phyloP scores from a whole-genome alignment of 2,888 invertebrate species.

The Synergus gifuensis region DNA sequence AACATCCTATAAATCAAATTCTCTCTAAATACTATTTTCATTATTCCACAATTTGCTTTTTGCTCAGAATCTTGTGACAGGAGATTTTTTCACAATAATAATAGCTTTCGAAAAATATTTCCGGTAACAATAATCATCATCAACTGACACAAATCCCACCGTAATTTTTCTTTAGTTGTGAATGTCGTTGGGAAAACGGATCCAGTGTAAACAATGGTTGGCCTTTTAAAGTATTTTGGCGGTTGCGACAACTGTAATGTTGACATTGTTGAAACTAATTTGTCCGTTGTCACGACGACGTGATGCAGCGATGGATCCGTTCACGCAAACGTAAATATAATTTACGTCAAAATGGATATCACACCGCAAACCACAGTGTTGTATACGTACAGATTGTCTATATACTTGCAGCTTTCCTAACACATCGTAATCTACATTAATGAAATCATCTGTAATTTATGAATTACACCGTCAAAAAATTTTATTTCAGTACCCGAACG shows the following conservation, averaged over 20 bases:
- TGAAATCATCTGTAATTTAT: not conserved
- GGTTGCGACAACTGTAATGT: not conserved
- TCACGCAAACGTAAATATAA: conserved; percentile 16
- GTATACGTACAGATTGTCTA: not conserved
- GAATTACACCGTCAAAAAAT: not conserved
- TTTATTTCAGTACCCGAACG: conserved; percentile 10
- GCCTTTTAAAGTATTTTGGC: conserved; percentile 11
- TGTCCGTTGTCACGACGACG: not conserved
- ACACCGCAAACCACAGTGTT: not conserved
- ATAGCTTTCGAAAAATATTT: not conserved
- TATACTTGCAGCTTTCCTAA: not conserved
- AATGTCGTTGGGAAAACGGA: not conserved
- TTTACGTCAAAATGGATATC: not conserved
- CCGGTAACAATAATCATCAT: not conserved
- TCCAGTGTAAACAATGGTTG: conserved; percentile 20
- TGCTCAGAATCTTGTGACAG: not conserved
- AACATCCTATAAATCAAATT: not conserved
- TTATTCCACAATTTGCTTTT: not conserved
- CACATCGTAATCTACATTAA: not conserved
- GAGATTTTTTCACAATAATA: not conserved
- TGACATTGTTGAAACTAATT: not conserved
- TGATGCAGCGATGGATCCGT: not conserved
- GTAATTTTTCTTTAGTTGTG: not conserved
- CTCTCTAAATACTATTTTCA: not conserved
- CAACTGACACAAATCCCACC: conserved; percentile 12